These are phyloP conservation scores for Drosophila melanocephala DNA, from an alignment of 2,888 invertebrate species.

Conservation along the genomic window DNA sequence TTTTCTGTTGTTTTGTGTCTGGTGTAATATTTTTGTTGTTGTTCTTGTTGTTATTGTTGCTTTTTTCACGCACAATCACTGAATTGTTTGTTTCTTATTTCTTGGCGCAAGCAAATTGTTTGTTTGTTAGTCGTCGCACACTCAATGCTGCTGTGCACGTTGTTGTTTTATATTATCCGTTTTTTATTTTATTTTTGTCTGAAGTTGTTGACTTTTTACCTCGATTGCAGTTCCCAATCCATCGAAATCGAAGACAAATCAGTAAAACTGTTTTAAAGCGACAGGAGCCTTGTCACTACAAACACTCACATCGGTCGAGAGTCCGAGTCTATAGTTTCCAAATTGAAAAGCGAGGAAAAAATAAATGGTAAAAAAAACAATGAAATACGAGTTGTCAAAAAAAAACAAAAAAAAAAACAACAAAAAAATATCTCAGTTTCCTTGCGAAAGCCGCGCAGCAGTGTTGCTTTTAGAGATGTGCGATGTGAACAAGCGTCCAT, in stretches of 20 bases:
- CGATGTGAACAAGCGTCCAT: conserved; percentile 47
- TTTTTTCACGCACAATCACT: conserved; percentile 14
- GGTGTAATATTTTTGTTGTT: conserved; percentile 26
- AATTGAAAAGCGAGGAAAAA: conserved; percentile 20
- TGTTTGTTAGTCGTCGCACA: conserved; percentile 38
- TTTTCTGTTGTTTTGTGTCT: conserved; percentile 54
- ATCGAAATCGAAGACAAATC: conserved; percentile 7
- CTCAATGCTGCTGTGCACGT: conserved; percentile 33
- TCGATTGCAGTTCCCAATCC: conserved; percentile 33
- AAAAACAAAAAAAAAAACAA: conserved; percentile 15
- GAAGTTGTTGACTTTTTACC: conserved; percentile 40
- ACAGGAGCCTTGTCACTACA: conserved; percentile 38
- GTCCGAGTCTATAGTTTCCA: conserved; percentile 31
- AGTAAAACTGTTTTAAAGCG: conserved; percentile 42
- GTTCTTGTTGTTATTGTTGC: conserved; percentile 5
- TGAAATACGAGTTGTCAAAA: conserved; percentile 45
- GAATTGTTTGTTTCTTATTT: conserved; percentile 21
- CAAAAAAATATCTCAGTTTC: conserved; percentile 27
- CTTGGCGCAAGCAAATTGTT: conserved; percentile 36
- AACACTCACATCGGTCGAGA: conserved; percentile 27
- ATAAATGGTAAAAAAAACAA: conserved; percentile 22
- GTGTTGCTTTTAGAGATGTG: conserved; percentile 56
- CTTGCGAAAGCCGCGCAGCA: conserved; percentile 60
- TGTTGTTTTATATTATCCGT: conserved; percentile 7
- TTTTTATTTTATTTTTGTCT: conserved; percentile 9